Evolutionary conservation across 2,888 invertebrate species (phyloP), one percentile per base, ranked within the genome.

Genomic region (Drosophila maculinotata): DNA sequence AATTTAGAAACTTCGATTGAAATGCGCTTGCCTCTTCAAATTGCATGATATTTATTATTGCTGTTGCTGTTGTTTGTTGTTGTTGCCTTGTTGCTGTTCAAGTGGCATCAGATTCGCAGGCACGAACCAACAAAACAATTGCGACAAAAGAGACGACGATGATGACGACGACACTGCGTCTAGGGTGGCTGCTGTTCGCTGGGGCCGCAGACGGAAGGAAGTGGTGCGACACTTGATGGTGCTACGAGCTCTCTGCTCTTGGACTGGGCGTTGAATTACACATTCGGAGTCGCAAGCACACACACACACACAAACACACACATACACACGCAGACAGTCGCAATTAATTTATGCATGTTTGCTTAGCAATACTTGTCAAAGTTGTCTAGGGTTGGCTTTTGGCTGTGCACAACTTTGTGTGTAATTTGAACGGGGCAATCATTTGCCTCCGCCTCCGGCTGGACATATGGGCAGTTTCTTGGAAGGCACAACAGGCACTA

Each of bases 61-160:
- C 56, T 77, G 71, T 64, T 39, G 33, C 26, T 14, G 9, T 30
- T 69, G 28, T 12, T 38, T 48, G 35, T 54, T 60, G 31, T 25
- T 38, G 12, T 45, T 52, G 14, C 39, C 42, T 28, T 35, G 41
- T 39, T 69, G 59, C 42, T 69, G 77, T 72, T 76, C 69, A 66
- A 76, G 78, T 79, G 89, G 87, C 89, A 87, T 89, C 88, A 63
- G 85, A 88, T 88, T 87, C 90, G 67, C 70, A 88, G 85, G 88
- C 87, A 88, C 87, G 87, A 88, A 79, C 78, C 75, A 64, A 74
- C 77, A 20, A 77, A 72, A 58, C 70, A 77, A 71, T 67, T 71
- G 70, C 64, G 67, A 70, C 67, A 67, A 78, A 45, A 52, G 68
- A 17, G 12, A 45, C 15, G 12, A 10, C n/a, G 15, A 36, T n/a